A percentile compares a stretch with the other conserved stretches of the same genome.
Evolutionary conservation across 2,888 invertebrate genomes (phyloP).

Genomic region (Gymnocheta viridis): DNA sequence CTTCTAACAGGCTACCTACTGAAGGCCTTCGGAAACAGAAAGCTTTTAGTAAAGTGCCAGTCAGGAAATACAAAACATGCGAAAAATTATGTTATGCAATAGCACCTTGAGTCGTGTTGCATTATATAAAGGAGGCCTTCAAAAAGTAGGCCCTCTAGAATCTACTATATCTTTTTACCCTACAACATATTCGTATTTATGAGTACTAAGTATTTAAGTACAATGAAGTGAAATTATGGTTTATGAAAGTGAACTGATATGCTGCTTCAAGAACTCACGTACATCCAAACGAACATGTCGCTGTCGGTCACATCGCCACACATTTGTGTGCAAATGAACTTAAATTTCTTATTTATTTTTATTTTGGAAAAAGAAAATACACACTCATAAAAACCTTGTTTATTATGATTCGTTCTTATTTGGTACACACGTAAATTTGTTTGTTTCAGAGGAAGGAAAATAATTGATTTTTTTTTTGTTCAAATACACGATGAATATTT

Average conservation of each 20-base stretch:
- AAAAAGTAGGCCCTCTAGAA: too few relatives aligned
- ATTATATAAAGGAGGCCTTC: too few relatives aligned
- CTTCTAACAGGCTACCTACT: too few relatives aligned
- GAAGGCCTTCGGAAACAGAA: too few relatives aligned
- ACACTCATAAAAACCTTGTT: conserved; percentile 32
- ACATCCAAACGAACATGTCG: background rate
- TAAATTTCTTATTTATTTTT: background rate
- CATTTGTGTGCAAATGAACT: background rate
- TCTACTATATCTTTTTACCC: too few relatives aligned
- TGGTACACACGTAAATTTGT: conserved; percentile 3
- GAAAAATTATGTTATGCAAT: too few relatives aligned
- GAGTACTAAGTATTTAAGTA: too few relatives aligned
- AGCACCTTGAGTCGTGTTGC: too few relatives aligned
- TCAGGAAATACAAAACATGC: too few relatives aligned
- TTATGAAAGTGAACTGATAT: conserved; percentile 27
- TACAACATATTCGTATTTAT: too few relatives aligned
- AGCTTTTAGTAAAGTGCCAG: too few relatives aligned
- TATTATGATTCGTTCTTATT: conserved; percentile 39
- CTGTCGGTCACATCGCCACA: background rate
- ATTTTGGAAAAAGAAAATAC: background rate
- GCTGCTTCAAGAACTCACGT: background rate
- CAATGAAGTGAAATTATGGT: conserved; percentile 52
- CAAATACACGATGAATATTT: conserved; percentile 19
- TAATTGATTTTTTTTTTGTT: conserved; percentile 59
- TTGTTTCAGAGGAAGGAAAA: background rate